These are phyloP conservation scores for Stenichneumon culpator DNA, from an alignment of 2,888 invertebrate species.

Conservation along the genomic window DNA sequence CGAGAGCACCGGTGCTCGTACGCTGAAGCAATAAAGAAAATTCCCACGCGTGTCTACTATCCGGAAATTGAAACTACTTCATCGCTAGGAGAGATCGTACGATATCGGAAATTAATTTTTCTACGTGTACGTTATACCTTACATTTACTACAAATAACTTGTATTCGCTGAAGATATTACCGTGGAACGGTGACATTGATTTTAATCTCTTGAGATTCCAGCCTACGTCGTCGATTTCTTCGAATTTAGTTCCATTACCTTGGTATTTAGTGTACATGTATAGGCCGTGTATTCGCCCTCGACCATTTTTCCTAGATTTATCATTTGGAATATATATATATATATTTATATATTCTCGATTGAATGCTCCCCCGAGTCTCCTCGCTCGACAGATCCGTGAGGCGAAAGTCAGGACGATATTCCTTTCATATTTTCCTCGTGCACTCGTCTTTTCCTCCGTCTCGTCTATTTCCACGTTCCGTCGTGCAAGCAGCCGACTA, in stretches of 20 bases:
- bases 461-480: constrained; percentile 10
- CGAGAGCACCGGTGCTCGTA: not conserved
- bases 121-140: not conserved
- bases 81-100: constrained; percentile 14
- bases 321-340: constrained; percentile 1
- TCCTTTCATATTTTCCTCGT: constrained; percentile 36
- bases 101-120: constrained; percentile 17
- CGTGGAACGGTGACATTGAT: not conserved
- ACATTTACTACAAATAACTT: not conserved
- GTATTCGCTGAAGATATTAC: not conserved
- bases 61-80: constrained; percentile 28
- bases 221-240: not conserved
- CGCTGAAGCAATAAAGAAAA: constrained; percentile 18
- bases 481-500: constrained; percentile 22
- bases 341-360: constrained; percentile 23
- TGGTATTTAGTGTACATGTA: not conserved
- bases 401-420: constrained; percentile 37
- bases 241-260: not conserved
- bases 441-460: not conserved
- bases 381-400: not conserved
- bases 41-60: not conserved
- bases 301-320: constrained; percentile 5
- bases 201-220: not conserved
- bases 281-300: not conserved
- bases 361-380: not conserved